A percentile compares a stretch with the other conserved stretches of the same genome.
Evolutionary conservation across 2,113 vertebrate species (phyloP).

Genomic region (Etia nguti): DNA sequence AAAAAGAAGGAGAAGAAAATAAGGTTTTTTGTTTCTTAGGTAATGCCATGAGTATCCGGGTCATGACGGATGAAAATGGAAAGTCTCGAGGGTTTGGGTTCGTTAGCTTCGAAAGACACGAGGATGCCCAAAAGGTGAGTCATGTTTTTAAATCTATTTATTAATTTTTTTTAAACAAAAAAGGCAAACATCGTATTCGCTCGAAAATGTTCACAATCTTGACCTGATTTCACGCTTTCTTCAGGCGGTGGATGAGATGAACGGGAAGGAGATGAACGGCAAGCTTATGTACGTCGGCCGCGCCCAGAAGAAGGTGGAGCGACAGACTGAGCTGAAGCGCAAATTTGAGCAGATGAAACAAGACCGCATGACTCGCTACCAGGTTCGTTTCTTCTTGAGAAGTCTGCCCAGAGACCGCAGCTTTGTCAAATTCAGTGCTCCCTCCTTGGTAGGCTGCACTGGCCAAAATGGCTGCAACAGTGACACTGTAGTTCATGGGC

Average conservation of each 20-base stretch:
- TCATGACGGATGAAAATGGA: slow-evolving; percentile 91
- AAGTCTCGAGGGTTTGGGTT: slow-evolving; percentile 97
- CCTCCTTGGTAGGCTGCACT: slow-evolving; percentile 37
- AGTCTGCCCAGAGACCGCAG: slow-evolving; percentile 19
- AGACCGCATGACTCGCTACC: slow-evolving; percentile 97
- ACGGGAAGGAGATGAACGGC: slow-evolving; percentile 93
- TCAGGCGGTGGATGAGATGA: slow-evolving; percentile 97
- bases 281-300: slow-evolving; percentile 94
- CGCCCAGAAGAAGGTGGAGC: slow-evolving; percentile 96
- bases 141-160: neutral
- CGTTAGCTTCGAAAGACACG: slow-evolving; percentile 95
- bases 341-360: slow-evolving; percentile 99
- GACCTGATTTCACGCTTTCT: neutral
- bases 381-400: slow-evolving; percentile 68
- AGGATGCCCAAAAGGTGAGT: slow-evolving; percentile 86
- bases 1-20: neutral
- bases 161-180: neutral
- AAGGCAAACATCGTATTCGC: neutral
- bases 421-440: slow-evolving; percentile 64
- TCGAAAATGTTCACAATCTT: neutral
- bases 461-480: slow-evolving; percentile 69
- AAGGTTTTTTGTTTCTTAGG: slow-evolving; percentile 65
- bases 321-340: slow-evolving; percentile 94
- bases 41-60: slow-evolving; percentile 91
- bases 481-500: slow-evolving; percentile 59